Evolutionary conservation across 2,797 vertebrate species (phyloP).

Genomic region (Bradypodion ventrale): DNA sequence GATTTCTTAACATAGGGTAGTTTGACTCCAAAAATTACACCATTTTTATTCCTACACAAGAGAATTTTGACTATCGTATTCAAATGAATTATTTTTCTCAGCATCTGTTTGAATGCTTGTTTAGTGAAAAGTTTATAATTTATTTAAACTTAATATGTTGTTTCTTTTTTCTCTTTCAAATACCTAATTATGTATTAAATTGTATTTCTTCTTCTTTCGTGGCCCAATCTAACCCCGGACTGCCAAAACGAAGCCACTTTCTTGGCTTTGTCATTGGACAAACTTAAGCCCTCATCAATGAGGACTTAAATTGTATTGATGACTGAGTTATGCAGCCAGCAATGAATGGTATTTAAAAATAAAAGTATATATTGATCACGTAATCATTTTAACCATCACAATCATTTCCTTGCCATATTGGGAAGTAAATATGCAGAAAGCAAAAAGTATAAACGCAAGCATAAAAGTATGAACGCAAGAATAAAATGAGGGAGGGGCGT

Average conservation of each 20-base stretch:
- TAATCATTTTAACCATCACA: not conserved
- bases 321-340: not conserved
- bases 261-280: too few relatives aligned
- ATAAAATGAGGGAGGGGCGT: not conserved
- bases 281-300: too few relatives aligned
- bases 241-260: too few relatives aligned
- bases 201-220: too few relatives aligned
- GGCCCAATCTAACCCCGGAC: too few relatives aligned
- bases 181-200: too few relatives aligned
- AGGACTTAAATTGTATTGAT: not conserved
- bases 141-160: not conserved
- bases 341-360: not conserved
- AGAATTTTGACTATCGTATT: not conserved
- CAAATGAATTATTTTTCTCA: not conserved
- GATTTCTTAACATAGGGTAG: too few relatives aligned
- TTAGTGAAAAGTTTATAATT: too few relatives aligned
- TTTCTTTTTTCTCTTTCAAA: slow-evolving; percentile 10
- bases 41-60: too few relatives aligned
- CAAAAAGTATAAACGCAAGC: not conserved
- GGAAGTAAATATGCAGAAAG: not conserved
- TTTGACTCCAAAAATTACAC: too few relatives aligned
- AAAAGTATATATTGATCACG: not conserved
- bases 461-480: not conserved
- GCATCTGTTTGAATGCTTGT: not conserved
- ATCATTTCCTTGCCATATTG: not conserved